Percentiles rank a stretch among this genome's conserved stretches.
Conservation (phyloP, 2,797 vertebrate genomes). For the Pseudocheirus occidentalis region DNA sequence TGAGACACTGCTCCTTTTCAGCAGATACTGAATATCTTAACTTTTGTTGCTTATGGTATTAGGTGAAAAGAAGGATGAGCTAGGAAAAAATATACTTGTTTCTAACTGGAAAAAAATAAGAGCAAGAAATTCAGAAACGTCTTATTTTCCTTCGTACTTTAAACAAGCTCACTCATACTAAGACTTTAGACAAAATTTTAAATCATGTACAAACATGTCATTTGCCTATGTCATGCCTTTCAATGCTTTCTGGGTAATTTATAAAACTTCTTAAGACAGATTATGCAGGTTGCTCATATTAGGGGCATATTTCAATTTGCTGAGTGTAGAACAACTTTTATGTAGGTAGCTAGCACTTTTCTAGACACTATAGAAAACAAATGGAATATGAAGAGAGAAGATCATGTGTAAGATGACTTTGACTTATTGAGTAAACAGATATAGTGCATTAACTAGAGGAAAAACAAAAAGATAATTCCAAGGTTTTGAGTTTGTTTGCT, state of each 20-base stretch:
- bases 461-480: too few species aligned
- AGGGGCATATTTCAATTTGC: neutral
- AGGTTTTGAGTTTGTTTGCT: too few species aligned
- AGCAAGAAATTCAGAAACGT: neutral
- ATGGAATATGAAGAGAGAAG: neutral
- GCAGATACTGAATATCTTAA: neutral
- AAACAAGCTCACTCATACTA: neutral
- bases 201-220: neutral
- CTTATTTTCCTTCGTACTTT: neutral
- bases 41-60: neutral
- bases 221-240: neutral
- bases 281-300: neutral
- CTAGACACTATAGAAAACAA: neutral
- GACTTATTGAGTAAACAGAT: too few species aligned
- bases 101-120: neutral
- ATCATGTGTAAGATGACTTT: too few species aligned
- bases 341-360: neutral
- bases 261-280: neutral
- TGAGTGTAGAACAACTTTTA: neutral
- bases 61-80: neutral
- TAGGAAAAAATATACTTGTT: neutral
- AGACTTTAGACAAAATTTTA: neutral
- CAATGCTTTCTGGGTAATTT: neutral
- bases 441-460: too few species aligned
- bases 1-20: neutral